Conservation (phyloP, 2,797 vertebrate genomes). For the Columba guinea region DNA sequence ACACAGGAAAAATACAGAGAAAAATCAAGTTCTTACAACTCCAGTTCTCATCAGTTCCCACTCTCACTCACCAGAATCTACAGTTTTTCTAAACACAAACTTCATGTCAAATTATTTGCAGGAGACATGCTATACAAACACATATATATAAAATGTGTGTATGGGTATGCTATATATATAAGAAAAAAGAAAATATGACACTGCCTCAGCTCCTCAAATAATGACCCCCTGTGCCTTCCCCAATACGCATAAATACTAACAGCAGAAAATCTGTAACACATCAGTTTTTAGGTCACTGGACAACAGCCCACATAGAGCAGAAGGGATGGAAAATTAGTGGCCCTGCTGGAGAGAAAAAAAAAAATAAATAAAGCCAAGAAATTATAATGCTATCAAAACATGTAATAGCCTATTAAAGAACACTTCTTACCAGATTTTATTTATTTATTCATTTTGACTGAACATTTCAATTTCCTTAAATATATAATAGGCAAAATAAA, state of each 20-base stretch:
- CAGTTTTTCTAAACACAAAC: not conserved
- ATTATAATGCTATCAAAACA: not conserved
- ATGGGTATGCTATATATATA: not conserved
- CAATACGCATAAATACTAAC: not conserved
- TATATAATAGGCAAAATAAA: not conserved
- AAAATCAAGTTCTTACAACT: not conserved
- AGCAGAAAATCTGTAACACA: not conserved
- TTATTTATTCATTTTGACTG: slow-evolving; percentile 3
- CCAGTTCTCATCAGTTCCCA: not conserved
- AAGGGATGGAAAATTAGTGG: slow-evolving; percentile 61
- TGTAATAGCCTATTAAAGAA: not conserved
- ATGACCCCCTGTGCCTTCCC: not conserved
- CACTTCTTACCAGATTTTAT: not conserved
- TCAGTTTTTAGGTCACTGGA: slow-evolving; percentile 63
- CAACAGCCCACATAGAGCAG: slow-evolving; percentile 39
- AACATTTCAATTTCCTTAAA: not conserved
- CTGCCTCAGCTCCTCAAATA: not conserved
- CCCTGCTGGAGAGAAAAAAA: not conserved
- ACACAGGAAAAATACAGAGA: not conserved
- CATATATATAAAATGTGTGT: not conserved
- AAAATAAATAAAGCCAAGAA: slow-evolving; percentile 7
- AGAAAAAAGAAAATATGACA: not conserved
- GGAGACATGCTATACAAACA: not conserved
- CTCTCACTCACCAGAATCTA: not conserved
- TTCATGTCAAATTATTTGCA: not conserved